Percentiles rank a stretch among this genome's conserved stretches.
Conservation (phyloP, 2,797 vertebrate genomes). For the Aselliscus stoliczkanus region DNA sequence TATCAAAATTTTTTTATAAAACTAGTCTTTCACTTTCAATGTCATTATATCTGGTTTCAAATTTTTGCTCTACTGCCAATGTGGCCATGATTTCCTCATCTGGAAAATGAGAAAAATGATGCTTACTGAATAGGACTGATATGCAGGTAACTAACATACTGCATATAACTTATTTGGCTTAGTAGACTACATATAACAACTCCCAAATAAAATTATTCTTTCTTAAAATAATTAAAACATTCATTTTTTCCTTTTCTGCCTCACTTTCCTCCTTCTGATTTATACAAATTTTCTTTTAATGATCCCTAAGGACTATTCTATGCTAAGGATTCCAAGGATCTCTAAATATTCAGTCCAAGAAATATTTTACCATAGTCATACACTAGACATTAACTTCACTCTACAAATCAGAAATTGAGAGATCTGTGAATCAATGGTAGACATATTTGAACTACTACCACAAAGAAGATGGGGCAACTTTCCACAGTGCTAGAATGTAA, state of each 20-base stretch:
- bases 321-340: not conserved
- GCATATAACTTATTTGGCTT: not conserved
- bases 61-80: not conserved
- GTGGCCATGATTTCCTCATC: not conserved
- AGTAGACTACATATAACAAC: not conserved
- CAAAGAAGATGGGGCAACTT: not conserved
- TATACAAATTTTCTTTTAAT: not conserved
- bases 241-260: not conserved
- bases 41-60: not conserved
- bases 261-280: not conserved
- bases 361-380: not conserved
- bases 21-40: conserved; percentile 19
- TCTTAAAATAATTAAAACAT: not conserved
- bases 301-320: not conserved
- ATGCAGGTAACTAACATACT: not conserved
- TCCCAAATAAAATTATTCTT: conserved; percentile 2
- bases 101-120: not conserved
- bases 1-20: not conserved
- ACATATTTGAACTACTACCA: not conserved
- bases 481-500: not conserved
- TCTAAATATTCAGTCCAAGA: not conserved
- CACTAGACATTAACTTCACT: not conserved
- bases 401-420: not conserved
- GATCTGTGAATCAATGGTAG: not conserved
- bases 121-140: not conserved